Conservation (phyloP, 2,888 invertebrate genomes). For the Synergus laeviventris region DNA sequence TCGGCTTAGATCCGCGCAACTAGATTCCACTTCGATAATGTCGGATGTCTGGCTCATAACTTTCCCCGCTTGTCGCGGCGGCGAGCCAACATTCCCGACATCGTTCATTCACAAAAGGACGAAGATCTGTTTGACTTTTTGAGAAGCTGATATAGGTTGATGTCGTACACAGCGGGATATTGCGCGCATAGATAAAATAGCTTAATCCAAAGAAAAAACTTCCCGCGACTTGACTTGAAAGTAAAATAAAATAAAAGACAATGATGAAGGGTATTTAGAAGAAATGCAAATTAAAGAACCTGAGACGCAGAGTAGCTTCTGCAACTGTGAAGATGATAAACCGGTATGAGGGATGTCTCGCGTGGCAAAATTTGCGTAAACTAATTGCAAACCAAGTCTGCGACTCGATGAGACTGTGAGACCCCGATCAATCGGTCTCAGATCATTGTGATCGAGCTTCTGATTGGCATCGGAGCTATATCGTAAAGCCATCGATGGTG, state of each 20-base stretch:
- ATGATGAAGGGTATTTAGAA: too few species aligned
- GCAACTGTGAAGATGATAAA: not conserved
- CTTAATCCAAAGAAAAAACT: not conserved
- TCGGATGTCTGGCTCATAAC: conserved; percentile 63
- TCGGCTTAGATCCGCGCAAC: conserved; percentile 59
- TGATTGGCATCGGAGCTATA: not conserved
- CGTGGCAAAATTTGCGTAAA: conserved; percentile 33
- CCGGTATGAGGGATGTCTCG: not conserved
- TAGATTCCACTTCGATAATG: conserved; percentile 66
- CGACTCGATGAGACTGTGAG: not conserved
- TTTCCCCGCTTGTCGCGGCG: conserved; percentile 61
- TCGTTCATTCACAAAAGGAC: conserved; percentile 51
- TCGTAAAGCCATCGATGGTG: conserved; percentile 12
- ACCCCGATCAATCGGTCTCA: not conserved
- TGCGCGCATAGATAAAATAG: not conserved
- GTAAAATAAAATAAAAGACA: not conserved
- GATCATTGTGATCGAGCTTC: conserved; percentile 13
- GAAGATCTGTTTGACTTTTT: conserved; percentile 20
- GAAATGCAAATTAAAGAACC: too few species aligned
- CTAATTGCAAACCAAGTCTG: not conserved
- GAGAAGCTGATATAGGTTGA: conserved; percentile 11
- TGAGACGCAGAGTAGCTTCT: not conserved
- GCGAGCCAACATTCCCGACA: conserved; percentile 52
- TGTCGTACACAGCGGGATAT: conserved; percentile 23
- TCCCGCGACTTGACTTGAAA: not conserved